Percentiles rank a stretch among this genome's conserved stretches.
phyloP scores from a whole-genome alignment of 2,113 vertebrate genomes.

The Corvus cornix region DNA sequence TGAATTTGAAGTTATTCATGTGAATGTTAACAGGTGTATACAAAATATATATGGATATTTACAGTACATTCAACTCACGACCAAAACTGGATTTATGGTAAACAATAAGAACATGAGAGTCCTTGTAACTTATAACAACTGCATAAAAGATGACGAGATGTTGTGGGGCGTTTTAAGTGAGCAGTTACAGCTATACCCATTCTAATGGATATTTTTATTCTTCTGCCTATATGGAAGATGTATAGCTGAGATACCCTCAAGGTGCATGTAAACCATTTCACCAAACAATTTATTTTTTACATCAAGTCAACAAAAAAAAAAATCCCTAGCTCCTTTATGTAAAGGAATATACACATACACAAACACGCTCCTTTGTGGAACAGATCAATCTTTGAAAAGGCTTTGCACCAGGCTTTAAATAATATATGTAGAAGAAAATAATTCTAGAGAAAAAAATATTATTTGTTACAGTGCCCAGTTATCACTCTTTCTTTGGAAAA shows the following conservation, averaged over 20 bases:
- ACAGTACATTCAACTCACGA: not conserved
- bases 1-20: not conserved
- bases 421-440: not conserved
- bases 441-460: not conserved
- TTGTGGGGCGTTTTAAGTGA: not conserved
- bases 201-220: not conserved
- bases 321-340: not conserved
- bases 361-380: not conserved
- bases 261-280: not conserved
- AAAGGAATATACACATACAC: not conserved
- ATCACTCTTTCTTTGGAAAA: not conserved
- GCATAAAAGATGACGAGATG: not conserved
- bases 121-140: not conserved
- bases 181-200: not conserved
- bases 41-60: not conserved
- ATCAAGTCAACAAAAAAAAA: not conserved
- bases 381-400: not conserved
- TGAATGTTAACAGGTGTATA: not conserved
- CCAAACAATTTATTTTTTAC: not conserved
- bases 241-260: not conserved
- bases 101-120: not conserved
- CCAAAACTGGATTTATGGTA: not conserved
- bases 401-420: not conserved
- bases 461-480: not conserved
- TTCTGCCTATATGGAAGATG: not conserved